Evolutionary conservation across 2,113 vertebrate species (phyloP), one percentile per base, ranked within the genome.

Genomic region (Dermatemys mawii): DNA sequence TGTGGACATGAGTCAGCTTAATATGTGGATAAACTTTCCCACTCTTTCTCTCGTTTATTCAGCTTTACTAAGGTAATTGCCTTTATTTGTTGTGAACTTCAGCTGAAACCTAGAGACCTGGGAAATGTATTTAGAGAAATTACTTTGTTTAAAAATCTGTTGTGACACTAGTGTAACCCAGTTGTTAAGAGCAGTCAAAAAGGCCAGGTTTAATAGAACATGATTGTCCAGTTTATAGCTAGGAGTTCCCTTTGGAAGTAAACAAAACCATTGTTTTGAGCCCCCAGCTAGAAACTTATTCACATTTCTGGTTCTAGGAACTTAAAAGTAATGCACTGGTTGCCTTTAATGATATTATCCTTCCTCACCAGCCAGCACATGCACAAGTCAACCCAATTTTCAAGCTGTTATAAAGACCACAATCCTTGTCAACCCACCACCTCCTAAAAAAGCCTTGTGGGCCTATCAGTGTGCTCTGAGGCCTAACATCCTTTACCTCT

Each of bases 11-110:
- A 97, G 75, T 91, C 44, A 0, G 76, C 85, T 92, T 83, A 53
- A 89, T 96, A 90, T 97, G 78, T 46, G 48, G 89, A 78, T 83
- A 89, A 90, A 83, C 29, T 85, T 63, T 84, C 90, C 6, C 22
- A 44, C 93, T 96, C 54, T 73, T 38, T 85, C 14, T 90, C 8
- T 85, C 70, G 19, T 54, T 32, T 73, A 35, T 26, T 83, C 29
- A n/a, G 17, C 76, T 94, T 89, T 94, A 82, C 78, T 81, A 63
- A 70, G 54, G 55, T 60, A 93, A 84, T 32, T 73, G 3, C n/a
- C n/a, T 63, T 26, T 89, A 54, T 21, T 86, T 90, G 79, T 91
- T 86, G 11, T 76, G 92, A 87, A 92, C 87, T 96, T 87, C 79
- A 80, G 35, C 53, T 76, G 78, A 92, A 90, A 73, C 27, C 5